phyloP scores from a whole-genome alignment of 2,113 vertebrate genomes.

The Oncorhynchus kisutch region DNA sequence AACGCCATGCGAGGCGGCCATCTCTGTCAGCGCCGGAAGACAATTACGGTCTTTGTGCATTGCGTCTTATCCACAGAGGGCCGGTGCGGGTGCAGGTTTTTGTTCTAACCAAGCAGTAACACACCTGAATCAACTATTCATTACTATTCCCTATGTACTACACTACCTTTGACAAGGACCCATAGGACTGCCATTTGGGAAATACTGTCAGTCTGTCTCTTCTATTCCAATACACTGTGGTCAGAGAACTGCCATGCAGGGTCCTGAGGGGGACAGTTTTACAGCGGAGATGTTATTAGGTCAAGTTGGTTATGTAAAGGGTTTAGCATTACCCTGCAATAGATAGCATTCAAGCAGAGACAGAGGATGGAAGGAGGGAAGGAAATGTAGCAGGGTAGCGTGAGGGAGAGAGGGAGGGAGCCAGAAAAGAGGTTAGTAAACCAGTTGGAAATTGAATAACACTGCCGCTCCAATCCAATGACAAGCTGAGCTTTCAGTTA shows the following conservation, averaged over 20 bases:
- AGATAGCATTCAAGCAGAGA: not conserved
- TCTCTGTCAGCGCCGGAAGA: too few species aligned
- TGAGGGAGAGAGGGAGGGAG: not conserved
- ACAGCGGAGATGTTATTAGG: conserved; percentile 20
- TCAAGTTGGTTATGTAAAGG: conserved; percentile 2
- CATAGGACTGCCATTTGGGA: too few species aligned
- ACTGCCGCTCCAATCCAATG: not conserved
- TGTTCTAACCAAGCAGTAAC: too few species aligned
- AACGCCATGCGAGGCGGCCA: too few species aligned
- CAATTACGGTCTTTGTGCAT: too few species aligned
- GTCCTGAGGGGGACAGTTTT: not conserved
- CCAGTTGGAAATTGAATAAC: conserved; percentile 5
- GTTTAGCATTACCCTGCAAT: conserved; percentile 9
- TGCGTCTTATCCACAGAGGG: too few species aligned
- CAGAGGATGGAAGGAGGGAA: not conserved
- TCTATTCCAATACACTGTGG: not conserved
- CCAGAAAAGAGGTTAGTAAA: conserved; percentile 11
- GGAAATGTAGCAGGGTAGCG: not conserved
- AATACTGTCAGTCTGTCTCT: not conserved
- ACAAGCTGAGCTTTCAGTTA: not conserved
- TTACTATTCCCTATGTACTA: too few species aligned
- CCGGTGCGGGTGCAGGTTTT: too few species aligned
- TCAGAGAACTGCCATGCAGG: not conserved
- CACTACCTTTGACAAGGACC: too few species aligned
- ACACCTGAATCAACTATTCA: too few species aligned